These are phyloP conservation scores for Papilio gigon DNA, from an alignment of 2,888 invertebrate species.

Conservation along the genomic window DNA sequence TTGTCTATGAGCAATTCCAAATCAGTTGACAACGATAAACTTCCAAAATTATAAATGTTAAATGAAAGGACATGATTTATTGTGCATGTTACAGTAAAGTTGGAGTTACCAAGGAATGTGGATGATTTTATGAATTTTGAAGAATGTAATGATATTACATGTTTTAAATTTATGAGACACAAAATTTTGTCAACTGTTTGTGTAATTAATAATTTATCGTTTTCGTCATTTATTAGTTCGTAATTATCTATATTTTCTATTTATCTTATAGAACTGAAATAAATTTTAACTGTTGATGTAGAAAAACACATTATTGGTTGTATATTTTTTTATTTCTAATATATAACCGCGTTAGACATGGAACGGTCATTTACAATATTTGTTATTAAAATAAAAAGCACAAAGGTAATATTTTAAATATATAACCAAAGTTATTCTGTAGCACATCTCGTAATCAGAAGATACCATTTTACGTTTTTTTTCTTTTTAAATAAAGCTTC, in stretches of 20 bases:
- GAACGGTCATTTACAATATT: constrained; percentile 4
- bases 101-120: no score
- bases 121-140: no score
- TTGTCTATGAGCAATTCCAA: constrained; percentile 65
- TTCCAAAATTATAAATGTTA: not conserved
- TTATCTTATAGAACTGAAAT: no score
- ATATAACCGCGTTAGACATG: not conserved
- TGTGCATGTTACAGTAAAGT: no score
- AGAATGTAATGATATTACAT: no score
- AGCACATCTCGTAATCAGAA: not conserved
- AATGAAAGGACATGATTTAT: not conserved
- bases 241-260: no score
- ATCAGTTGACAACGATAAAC: constrained; percentile 53
- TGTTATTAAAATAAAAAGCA: constrained; percentile 5
- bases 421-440: not conserved
- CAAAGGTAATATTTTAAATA: not conserved
- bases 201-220: not conserved
- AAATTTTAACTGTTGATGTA: no score
- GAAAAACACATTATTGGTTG: not conserved
- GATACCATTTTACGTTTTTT: not conserved
- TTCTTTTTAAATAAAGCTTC: not conserved
- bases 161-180: no score
- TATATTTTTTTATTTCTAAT: constrained; percentile 12
- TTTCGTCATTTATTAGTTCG: not conserved
- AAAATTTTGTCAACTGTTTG: not conserved